Evolutionary conservation across 2,113 vertebrate species (phyloP).

Genomic region (Leiothrix lutea): DNA sequence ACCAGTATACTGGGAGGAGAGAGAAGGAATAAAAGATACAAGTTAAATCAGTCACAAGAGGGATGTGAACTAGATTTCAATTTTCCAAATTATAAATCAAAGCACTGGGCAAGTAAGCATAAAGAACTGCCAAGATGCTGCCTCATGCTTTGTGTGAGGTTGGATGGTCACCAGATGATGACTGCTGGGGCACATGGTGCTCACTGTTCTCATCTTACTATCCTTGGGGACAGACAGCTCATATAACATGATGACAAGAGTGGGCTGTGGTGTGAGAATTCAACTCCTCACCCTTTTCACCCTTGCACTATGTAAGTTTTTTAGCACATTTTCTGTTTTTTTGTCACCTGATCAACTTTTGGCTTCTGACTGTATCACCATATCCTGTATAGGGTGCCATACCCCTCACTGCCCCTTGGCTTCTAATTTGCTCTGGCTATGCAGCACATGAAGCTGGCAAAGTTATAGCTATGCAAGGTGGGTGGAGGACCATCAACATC

Average conservation of each 20-base stretch:
- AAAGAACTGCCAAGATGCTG: background rate
- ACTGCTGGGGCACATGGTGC: background rate
- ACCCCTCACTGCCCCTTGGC: background rate
- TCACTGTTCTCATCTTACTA: background rate
- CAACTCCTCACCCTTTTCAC: background rate
- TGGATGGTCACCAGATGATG: background rate
- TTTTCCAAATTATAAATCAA: background rate
- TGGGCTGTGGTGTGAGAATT: background rate
- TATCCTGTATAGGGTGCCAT: background rate
- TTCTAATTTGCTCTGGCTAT: background rate
- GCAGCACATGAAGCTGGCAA: background rate
- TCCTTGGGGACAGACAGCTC: background rate
- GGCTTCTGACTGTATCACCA: background rate
- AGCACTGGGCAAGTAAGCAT: background rate
- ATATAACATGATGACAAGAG: background rate
- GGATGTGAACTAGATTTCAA: background rate
- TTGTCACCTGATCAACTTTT: background rate
- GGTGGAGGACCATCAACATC: background rate
- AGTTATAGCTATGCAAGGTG: background rate
- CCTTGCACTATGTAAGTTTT: background rate
- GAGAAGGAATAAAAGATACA: background rate
- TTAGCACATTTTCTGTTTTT: background rate
- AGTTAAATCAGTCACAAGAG: background rate
- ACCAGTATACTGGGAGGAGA: background rate
- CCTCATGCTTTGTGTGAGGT: background rate